Base-by-base conservation (phyloP, 2,888 invertebrate species). In the Oeneis ivallda region DNA sequence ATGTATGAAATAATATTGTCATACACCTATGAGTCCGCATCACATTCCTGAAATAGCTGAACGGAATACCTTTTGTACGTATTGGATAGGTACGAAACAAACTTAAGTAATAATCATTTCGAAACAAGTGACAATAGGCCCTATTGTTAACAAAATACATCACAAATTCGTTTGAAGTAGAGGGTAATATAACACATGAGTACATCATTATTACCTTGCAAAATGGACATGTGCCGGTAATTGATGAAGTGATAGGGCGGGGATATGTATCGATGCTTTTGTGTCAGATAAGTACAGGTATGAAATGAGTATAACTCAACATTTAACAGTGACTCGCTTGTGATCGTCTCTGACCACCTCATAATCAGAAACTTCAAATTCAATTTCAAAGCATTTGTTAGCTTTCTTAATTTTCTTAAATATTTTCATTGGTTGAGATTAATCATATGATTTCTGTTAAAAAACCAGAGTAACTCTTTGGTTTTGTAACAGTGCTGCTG, bases 221-320 rank as follows among this genome's bases (percentile, higher is more conserved):
- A 60, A 65, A 65, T 59, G 60, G 65, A 65, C 64, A 45, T 64
- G 64, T 45, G 49, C 53, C 8, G 37, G 54, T 60, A 60, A 65
- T 65, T 65, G 65, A 60, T 60, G 60, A 54, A 60, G 54, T 65
- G 47, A 13, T 58, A 63, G 19, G 34, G 49, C 57, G 19, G 39
- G 15, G 45, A 52, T 50, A 56, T 32, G 63, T 41, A 15, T 63
- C 34, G 50, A 43, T 41, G 43, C 57, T 57, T 26, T 57, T 19
- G 41, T 43, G 13, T 43, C 26, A 43, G 43, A 45, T 8, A 15
- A 9, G 45, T 15, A 45, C 2, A 2, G 6, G 8, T 37, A 15
- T 54, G 54, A 39, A 11, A 54, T 10, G 37, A 15, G n/a, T n/a
- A n/a, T n/a, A n/a, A n/a, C n/a, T n/a, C n/a, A n/a, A n/a, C n/a